Evolutionary conservation across 2,113 vertebrate species (phyloP).

Genomic region (Setophaga kirtlandii): DNA sequence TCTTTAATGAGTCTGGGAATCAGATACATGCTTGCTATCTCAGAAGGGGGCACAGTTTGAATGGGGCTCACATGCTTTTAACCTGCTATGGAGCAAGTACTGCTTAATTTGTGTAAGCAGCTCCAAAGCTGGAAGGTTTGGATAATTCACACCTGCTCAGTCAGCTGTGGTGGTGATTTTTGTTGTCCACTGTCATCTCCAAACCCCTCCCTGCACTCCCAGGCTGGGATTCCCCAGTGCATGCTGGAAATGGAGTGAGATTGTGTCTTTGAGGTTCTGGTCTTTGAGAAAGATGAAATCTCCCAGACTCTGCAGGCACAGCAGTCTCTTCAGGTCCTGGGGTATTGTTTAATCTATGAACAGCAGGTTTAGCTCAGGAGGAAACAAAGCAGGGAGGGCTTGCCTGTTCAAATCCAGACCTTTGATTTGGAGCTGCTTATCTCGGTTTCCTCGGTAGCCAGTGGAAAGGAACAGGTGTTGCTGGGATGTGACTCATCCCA

Average conservation of each 20-base stretch:
- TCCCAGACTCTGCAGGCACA: neutral
- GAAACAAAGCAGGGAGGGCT: neutral
- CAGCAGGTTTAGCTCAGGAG: neutral
- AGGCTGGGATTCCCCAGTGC: neutral
- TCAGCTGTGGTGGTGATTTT: neutral
- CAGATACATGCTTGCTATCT: neutral
- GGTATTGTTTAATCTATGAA: neutral
- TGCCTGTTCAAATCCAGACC: neutral
- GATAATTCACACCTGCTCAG: neutral
- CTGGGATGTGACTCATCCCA: neutral
- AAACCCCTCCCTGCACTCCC: neutral
- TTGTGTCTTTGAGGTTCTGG: neutral
- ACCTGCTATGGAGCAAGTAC: neutral
- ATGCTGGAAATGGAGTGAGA: neutral
- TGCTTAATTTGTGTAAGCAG: neutral
- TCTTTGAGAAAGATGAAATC: neutral
- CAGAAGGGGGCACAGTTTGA: neutral
- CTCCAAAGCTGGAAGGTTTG: neutral
- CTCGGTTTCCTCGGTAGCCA: neutral
- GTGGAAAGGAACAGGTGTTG: neutral
- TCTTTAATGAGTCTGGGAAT: neutral
- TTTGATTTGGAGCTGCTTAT: neutral
- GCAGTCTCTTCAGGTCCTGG: neutral
- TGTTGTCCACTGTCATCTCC: neutral
- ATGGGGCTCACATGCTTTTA: neutral